These are phyloP conservation scores for Clanis bilineata DNA, from an alignment of 2,888 invertebrate genomes.

Conservation along the genomic window DNA sequence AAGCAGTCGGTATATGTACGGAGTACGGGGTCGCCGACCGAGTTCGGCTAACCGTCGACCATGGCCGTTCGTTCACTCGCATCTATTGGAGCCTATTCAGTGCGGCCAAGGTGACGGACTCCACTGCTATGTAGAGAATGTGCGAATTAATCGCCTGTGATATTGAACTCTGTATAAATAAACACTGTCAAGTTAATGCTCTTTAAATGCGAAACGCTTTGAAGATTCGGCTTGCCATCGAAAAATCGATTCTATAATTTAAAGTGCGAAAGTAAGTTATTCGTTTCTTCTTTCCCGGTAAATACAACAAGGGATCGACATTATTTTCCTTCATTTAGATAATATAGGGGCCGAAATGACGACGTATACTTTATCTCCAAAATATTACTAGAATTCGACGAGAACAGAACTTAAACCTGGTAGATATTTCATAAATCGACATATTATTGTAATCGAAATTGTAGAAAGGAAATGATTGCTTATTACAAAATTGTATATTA, in stretches of 20 bases:
- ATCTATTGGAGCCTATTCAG: constrained; percentile 47
- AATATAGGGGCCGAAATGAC: no score
- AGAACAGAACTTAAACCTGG: no score
- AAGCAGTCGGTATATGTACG: constrained; percentile 56
- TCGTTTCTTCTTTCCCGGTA: no score
- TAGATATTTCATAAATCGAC: background rate
- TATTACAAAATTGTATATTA: background rate
- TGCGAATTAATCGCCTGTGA: constrained; percentile 35
- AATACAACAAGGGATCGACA: no score
- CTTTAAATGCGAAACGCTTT: background rate
- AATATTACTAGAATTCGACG: no score
- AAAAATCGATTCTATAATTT: no score
- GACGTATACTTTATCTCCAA: no score
- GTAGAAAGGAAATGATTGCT: background rate
- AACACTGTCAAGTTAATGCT: background rate
- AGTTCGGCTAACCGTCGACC: constrained; percentile 51
- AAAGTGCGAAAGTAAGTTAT: no score
- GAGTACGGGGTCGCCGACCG: constrained; percentile 72
- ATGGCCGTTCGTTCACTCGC: constrained; percentile 65
- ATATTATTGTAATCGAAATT: background rate
- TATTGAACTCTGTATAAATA: constrained; percentile 15
- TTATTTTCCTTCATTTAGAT: no score
- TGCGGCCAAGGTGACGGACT: constrained; percentile 73
- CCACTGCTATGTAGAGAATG: constrained; percentile 30
- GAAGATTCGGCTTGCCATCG: no score